phyloP scores from a whole-genome alignment of 2,113 vertebrate genomes.

The Takifugu flavidus region DNA sequence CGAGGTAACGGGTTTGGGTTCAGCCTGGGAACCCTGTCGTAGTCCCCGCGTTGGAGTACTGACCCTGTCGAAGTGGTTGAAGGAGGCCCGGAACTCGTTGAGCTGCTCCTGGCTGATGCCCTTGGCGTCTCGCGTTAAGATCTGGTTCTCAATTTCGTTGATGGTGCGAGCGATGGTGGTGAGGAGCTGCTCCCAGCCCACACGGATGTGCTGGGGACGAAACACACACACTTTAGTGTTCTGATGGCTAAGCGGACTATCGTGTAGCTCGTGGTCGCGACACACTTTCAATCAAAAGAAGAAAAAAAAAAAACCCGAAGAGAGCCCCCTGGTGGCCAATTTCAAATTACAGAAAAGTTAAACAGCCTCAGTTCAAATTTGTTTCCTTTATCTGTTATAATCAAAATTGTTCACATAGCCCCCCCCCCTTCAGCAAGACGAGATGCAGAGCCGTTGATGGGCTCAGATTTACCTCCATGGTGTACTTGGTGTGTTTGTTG shows the following conservation, averaged over 20 bases:
- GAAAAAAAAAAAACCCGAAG: not conserved
- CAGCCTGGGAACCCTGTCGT: no score
- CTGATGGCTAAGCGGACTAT: no score
- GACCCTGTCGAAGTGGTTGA: conserved; percentile 99
- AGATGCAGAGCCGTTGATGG: no score
- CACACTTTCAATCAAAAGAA: not conserved
- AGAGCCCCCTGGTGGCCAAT: conserved; percentile 1
- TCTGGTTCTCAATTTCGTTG: conserved; percentile 98
- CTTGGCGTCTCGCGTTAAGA: conserved; percentile 97
- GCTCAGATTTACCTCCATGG: conserved; percentile 88
- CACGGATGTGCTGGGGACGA: conserved; percentile 87
- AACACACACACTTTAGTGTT: not conserved
- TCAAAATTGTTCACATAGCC: no score
- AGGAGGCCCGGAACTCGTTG: conserved; percentile 97
- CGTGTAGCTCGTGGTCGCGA: not conserved
- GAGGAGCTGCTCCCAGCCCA: conserved; percentile 98
- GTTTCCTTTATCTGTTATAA: no score
- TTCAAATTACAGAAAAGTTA: not conserved
- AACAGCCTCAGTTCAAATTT: no score
- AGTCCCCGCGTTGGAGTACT: conserved; percentile 50
- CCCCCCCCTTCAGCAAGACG: no score
- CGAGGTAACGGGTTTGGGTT: no score
- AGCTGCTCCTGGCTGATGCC: conserved; percentile 99
- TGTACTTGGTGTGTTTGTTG: conserved; percentile 99
- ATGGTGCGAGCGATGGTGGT: conserved; percentile 98